Base-by-base conservation (phyloP, 2,888 invertebrate genomes). In the Parasteatoda lunata region DNA sequence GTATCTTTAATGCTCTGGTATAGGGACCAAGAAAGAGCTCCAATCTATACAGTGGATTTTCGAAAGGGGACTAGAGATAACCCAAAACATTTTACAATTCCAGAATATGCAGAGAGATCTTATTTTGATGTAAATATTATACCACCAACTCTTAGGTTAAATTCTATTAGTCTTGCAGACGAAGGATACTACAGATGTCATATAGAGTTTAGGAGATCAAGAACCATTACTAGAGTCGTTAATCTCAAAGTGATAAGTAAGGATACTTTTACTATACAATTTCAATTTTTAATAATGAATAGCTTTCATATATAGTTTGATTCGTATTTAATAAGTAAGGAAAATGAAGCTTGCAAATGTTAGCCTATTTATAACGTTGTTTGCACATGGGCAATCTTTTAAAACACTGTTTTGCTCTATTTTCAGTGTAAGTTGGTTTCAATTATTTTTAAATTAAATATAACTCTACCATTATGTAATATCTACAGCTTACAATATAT, bases 1-100 rank as follows among this genome's bases (percentile, higher is more conserved):
- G 83, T 88, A 4, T 77, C 85, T 13, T 49, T 88, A 54, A 86
- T 88, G 77, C 72, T 88, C 13, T 88, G 88, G 88, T 86, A 88
- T 59, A 64, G 85, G 71, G 88, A 84, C 49, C 79, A 77, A 51
- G 84, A 79, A 45, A 68, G 82, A 52, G 81, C 59, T 7, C 88
- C 88, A 9, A 83, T 88, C 51, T 88, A 88, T 48, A 88, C 85
- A 4, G 59, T 88, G 76, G 88, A 88, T 64, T 84, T 84, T n/a
- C 72, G 88, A 3, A 78, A 79, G 51, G 85, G 85, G 30, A 86
- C 88, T 3, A 66, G 77, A 51, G 71, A 88, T 64, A 86, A 88
- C 49, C 86, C 85, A 13, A 88, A 88, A 45, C 88, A 88, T 75
- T 88, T 88, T 54, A 77, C 85, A 30, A 76, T 80, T 69, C 68